Percentiles rank a stretch among this genome's conserved stretches.
Evolutionary conservation across 2,797 vertebrate species (phyloP).

Genomic region (Propithecus deckenii): DNA sequence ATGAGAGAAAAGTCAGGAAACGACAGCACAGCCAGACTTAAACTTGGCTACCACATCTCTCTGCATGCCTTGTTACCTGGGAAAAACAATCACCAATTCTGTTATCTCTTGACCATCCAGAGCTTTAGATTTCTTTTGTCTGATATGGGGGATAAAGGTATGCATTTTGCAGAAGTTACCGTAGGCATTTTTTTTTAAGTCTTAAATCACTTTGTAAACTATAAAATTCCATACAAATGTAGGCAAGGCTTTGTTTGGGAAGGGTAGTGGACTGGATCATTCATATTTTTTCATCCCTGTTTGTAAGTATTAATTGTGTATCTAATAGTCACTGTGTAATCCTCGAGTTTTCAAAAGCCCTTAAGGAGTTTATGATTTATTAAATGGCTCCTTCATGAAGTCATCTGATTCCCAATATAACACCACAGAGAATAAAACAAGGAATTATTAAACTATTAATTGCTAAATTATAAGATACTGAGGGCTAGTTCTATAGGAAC

Average conservation of each 20-base stretch:
- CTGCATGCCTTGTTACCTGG: background rate
- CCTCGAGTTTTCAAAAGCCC: constrained; percentile 18
- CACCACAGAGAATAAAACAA: constrained; percentile 41
- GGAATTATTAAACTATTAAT: constrained; percentile 58
- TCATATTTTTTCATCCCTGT: background rate
- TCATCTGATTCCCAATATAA: constrained; percentile 49
- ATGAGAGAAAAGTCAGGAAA: background rate
- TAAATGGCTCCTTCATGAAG: constrained; percentile 47
- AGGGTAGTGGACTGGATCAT: background rate
- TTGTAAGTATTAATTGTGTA: background rate
- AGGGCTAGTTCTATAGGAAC: background rate
- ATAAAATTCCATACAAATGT: background rate
- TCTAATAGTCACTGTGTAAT: constrained; percentile 28
- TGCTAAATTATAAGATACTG: constrained; percentile 17
- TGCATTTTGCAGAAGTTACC: background rate
- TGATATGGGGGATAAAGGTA: background rate
- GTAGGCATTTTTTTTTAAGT: background rate
- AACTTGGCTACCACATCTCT: background rate
- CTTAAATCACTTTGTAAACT: background rate
- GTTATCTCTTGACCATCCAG: background rate
- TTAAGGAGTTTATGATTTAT: constrained; percentile 43
- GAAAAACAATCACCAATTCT: background rate
- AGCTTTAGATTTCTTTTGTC: background rate
- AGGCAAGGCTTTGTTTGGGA: background rate
- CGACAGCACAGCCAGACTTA: background rate